Percentiles rank a stretch among this genome's conserved stretches.
Evolutionary conservation across 1,140 invertebrate genomes (phyloP).

Genomic region (Branchinecta lindahli): DNA sequence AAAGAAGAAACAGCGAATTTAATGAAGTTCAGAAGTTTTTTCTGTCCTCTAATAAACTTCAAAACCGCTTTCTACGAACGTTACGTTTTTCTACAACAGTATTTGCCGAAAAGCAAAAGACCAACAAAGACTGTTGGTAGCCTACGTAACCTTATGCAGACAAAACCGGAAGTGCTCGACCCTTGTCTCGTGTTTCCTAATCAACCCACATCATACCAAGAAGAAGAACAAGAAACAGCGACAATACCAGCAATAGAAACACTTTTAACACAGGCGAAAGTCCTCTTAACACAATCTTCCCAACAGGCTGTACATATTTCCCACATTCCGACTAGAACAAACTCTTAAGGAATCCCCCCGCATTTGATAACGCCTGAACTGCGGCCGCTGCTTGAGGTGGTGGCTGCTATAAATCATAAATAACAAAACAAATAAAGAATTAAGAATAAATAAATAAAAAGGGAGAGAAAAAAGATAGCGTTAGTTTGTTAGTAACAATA

Average conservation of each 20-base stretch:
- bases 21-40: too few species aligned
- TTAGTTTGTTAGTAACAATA: background rate
- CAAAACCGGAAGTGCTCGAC: too few species aligned
- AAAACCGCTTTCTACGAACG: too few species aligned
- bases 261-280: background rate
- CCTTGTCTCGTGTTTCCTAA: too few species aligned
- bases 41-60: too few species aligned
- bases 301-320: too few species aligned
- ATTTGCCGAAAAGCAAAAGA: too few species aligned
- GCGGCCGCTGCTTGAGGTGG: constrained; percentile 14
- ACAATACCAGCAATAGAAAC: background rate
- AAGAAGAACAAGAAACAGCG: background rate
- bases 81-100: too few species aligned
- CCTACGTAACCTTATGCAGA: too few species aligned
- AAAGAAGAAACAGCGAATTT: too few species aligned
- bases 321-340: constrained; percentile 41
- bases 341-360: constrained; percentile 68
- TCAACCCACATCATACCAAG: background rate
- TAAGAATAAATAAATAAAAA: background rate
- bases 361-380: constrained; percentile 21
- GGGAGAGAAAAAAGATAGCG: background rate
- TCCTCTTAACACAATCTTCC: too few species aligned
- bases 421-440: background rate
- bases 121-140: too few species aligned
- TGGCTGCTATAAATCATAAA: constrained; percentile 14